Conservation (phyloP, 2,113 vertebrate species). For the Bos javanicus region DNA sequence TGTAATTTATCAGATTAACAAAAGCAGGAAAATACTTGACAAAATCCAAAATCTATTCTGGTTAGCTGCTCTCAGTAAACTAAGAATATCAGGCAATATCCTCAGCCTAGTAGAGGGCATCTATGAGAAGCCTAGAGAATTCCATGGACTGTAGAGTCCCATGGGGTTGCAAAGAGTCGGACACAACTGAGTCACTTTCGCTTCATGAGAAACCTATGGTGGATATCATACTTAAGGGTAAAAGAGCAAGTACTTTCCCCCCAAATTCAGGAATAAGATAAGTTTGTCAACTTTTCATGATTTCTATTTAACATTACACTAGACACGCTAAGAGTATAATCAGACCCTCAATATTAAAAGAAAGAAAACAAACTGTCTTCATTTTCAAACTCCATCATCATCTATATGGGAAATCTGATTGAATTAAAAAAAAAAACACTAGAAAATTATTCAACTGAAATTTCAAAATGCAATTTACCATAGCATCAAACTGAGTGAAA, state of each 20-base stretch:
- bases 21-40: neutral
- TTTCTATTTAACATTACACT: neutral
- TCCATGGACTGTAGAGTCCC: neutral
- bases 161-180: neutral
- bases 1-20: neutral
- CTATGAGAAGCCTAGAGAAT: neutral
- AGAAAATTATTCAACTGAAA: neutral
- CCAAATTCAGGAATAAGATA: neutral
- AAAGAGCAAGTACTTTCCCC: neutral
- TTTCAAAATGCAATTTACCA: neutral
- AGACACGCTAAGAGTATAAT: neutral
- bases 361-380: neutral
- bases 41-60: neutral
- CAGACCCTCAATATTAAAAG: neutral
- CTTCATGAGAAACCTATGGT: neutral
- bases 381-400: neutral
- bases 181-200: neutral
- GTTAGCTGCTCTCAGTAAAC: neutral
- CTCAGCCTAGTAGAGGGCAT: neutral
- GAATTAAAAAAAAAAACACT: neutral
- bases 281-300: neutral
- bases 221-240: neutral
- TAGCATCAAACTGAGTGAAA: neutral
- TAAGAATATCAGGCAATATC: neutral
- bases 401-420: neutral